Evolutionary conservation across 2,888 invertebrate genomes (phyloP).

Genomic region (Melikaiella ostensackeni): DNA sequence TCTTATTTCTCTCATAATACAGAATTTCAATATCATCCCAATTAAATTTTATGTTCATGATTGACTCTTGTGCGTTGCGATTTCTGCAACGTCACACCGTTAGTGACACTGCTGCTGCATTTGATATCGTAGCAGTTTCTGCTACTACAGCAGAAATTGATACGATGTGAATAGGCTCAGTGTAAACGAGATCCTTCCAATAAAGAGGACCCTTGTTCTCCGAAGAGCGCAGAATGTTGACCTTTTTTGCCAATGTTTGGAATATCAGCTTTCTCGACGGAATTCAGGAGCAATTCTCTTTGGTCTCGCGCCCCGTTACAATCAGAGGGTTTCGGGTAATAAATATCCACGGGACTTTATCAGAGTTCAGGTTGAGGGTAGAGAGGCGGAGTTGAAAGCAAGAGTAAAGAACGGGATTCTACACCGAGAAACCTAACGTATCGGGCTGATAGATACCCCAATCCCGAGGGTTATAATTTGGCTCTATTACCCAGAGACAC

Average conservation of each 20-base stretch:
- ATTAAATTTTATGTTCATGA: no score
- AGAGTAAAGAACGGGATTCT: conserved; percentile 24
- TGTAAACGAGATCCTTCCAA: conserved; percentile 6
- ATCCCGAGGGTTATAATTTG: conserved; percentile 61
- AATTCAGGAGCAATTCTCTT: conserved; percentile 20
- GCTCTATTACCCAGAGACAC: conserved; percentile 56
- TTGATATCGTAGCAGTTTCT: neutral
- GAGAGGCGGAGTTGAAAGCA: conserved; percentile 18
- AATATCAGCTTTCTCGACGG: conserved; percentile 19
- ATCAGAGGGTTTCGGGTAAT: conserved; percentile 32
- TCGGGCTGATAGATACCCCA: conserved; percentile 58
- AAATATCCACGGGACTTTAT: conserved; percentile 35
- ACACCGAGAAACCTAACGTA: conserved; percentile 35
- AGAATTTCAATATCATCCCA: no score
- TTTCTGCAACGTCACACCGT: no score
- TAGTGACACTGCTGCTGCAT: no score
- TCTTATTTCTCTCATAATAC: no score
- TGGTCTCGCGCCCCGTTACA: conserved; percentile 28
- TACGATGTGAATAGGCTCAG: neutral
- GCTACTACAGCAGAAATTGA: neutral
- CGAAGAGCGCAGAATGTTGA: neutral
- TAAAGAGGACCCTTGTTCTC: conserved; percentile 16
- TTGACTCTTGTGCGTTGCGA: no score
- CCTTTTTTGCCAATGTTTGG: neutral
- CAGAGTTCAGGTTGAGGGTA: conserved; percentile 19